phyloP scores from a whole-genome alignment of 1,140 invertebrate genomes.

The Pemphigus obesinymphae region DNA sequence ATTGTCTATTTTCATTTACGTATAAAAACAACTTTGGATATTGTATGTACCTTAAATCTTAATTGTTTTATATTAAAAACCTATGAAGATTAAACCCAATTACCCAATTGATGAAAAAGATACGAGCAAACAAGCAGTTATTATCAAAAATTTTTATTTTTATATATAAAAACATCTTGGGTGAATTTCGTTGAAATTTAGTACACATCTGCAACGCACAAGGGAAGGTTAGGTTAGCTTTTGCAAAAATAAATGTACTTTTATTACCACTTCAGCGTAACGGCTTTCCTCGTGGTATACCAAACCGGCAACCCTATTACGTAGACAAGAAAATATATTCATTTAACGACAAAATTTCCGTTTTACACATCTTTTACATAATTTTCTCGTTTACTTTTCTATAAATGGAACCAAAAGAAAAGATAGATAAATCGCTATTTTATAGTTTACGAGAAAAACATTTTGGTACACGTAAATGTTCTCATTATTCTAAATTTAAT shows the following conservation, averaged over 20 bases:
- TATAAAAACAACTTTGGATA: no score
- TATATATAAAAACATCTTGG: not conserved
- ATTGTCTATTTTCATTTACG: no score
- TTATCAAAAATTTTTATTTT: not conserved
- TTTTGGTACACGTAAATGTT: not conserved
- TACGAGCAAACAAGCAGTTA: no score
- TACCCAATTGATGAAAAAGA: no score
- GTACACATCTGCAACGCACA: not conserved
- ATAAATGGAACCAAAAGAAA: not conserved
- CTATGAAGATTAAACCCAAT: no score
- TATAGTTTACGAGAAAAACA: not conserved
- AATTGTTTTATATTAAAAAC: no score
- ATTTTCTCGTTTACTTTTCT: not conserved
- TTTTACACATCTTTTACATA: slow-evolving; percentile 3
- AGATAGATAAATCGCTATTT: not conserved
- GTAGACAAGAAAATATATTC: not conserved
- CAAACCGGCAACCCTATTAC: not conserved
- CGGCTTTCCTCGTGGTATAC: not conserved
- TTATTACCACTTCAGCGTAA: not conserved
- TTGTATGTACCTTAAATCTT: no score
- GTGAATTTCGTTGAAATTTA: not conserved
- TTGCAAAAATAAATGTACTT: not conserved
- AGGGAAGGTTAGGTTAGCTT: not conserved
- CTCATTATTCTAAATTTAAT: not conserved
- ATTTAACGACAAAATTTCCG: not conserved